Evolutionary conservation across 2,888 invertebrate species (phyloP), one percentile per base, ranked within the genome.

Genomic region (Watsonalla cultraria): DNA sequence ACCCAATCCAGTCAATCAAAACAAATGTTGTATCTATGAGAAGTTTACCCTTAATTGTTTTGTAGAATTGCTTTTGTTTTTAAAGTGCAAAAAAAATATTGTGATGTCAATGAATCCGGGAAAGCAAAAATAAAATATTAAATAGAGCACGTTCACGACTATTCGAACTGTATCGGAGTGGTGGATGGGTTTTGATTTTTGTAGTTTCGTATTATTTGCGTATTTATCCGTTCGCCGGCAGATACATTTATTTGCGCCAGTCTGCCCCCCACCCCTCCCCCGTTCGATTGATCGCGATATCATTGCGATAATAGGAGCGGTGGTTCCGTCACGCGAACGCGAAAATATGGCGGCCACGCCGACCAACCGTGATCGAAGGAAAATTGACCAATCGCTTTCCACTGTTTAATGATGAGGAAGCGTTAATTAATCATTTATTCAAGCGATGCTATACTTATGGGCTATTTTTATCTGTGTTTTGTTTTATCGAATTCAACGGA

Each of bases 151-250:
- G 51, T 51, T 56, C 2, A 60, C 35, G 6, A 45, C 2, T 72
- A 58, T 58, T 58, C 54, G 67, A 67, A 71, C 78, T 74, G 78
- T 77, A 83, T 76, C 79, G 76, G 86, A 89, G 85, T 85, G 82
- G 90, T 84, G 88, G 87, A 87, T 88, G 88, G 88, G 90, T 90
- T 90, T 90, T 90, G 90, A 90, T 90, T 90, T 90, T 90, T 90
- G 90, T 90, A 90, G 90, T 90, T 90, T 90, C 90, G 89, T 90
- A 90, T 90, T 89, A 90, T 90, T 89, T 88, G 87, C 87, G 88
- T 90, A 90, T 90, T 89, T 90, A 90, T 89, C 86, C 89, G 82
- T 84, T 85, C 83, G 86, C 87, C 87, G 84, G 84, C 86, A 78
- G 86, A 89, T 89, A 90, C 86, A 90, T 90, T 89, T 88, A 88